Percentiles rank a stretch among this genome's conserved stretches.
Conservation (phyloP, 1,140 invertebrate genomes). For the Alviniconcha marisindica region DNA sequence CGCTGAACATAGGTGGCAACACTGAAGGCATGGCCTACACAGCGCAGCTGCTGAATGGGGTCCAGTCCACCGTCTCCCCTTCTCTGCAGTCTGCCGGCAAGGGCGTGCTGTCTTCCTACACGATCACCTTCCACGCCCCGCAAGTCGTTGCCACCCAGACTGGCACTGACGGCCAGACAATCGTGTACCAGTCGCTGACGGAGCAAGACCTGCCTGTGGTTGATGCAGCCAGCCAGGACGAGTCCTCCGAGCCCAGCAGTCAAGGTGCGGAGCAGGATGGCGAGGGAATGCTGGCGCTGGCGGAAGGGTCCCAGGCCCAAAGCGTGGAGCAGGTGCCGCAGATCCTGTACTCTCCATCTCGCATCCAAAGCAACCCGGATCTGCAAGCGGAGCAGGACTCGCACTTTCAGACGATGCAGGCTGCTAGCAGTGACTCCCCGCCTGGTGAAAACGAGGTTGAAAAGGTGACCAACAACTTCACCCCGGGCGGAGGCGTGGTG, state of each 20-base stretch:
- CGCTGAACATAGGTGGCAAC: constrained; percentile 73
- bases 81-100: constrained; percentile 37
- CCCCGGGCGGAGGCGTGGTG: background rate
- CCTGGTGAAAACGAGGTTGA: background rate
- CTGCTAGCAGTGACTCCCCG: background rate
- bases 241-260: constrained; percentile 30
- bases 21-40: constrained; percentile 21
- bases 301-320: background rate
- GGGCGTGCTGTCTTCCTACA: constrained; percentile 61
- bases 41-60: constrained; percentile 45
- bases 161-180: background rate
- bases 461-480: background rate
- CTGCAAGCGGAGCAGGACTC: background rate
- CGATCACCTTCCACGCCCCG: constrained; percentile 64
- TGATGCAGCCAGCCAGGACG: constrained; percentile 21
- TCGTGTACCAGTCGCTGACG: background rate
- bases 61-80: constrained; percentile 59
- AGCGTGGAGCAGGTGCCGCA: constrained; percentile 6
- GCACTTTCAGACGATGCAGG: constrained; percentile 13
- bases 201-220: background rate
- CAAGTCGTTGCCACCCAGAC: background rate
- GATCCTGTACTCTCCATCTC: background rate
- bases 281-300: background rate
- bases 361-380: background rate
- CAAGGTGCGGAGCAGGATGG: constrained; percentile 14